phyloP scores from a whole-genome alignment of 2,888 invertebrate species.

The Rhagophthalmus giganteus region DNA sequence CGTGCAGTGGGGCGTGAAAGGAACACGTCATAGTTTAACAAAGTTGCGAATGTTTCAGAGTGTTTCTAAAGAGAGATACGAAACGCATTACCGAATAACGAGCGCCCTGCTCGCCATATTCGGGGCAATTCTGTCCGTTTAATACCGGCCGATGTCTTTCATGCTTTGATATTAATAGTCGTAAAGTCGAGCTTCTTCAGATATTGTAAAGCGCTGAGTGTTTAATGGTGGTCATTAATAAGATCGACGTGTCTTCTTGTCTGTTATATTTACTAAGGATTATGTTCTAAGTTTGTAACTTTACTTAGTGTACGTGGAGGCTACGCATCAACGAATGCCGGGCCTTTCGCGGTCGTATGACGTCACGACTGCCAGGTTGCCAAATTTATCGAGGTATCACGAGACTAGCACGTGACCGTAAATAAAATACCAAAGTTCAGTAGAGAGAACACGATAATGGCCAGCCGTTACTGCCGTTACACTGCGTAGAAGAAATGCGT shows the following conservation, averaged over 20 bases:
- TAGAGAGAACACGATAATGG: too few species aligned
- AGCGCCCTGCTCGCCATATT: constrained; percentile 26
- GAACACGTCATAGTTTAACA: constrained; percentile 18
- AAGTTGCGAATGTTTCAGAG: constrained; percentile 18
- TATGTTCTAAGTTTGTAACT: constrained; percentile 7
- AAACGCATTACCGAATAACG: constrained; percentile 29
- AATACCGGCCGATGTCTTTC: constrained; percentile 31
- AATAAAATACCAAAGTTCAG: not conserved
- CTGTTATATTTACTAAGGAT: constrained; percentile 13
- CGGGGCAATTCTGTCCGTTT: constrained; percentile 31
- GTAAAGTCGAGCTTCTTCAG: constrained; percentile 25
- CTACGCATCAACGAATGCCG: too few species aligned
- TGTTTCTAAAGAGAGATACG: constrained; percentile 25
- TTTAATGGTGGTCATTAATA: constrained; percentile 21
- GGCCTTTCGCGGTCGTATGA: too few species aligned
- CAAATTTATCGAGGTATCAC: too few species aligned
- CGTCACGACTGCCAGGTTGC: too few species aligned
- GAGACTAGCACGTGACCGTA: too few species aligned
- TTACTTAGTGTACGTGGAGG: not conserved
- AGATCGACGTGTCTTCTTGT: constrained; percentile 10
- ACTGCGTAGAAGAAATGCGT: too few species aligned
- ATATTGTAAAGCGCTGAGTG: constrained; percentile 15
- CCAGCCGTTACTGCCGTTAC: too few species aligned
- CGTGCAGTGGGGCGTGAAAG: constrained; percentile 19
- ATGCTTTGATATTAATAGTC: constrained; percentile 34